These are phyloP conservation scores for Noctilio leporinus DNA, from an alignment of 2,113 vertebrate species.

Conservation along the genomic window DNA sequence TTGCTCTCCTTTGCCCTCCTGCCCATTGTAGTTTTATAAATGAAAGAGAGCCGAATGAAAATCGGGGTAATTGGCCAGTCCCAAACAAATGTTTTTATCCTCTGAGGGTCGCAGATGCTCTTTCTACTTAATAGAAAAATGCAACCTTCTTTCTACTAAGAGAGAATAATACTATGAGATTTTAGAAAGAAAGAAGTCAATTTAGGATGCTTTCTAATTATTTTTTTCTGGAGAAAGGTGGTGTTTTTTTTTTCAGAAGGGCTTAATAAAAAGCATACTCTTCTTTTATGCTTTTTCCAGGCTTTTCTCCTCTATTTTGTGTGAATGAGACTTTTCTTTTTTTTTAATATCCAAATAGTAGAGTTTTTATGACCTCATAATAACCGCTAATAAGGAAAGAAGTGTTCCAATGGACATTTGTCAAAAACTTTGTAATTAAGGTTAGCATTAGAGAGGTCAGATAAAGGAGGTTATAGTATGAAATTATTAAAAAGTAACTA, in stretches of 20 bases:
- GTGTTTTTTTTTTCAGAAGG: not conserved
- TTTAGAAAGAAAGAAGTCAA: not conserved
- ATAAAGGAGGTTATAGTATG: not conserved
- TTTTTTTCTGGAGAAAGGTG: not conserved
- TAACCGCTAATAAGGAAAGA: not conserved
- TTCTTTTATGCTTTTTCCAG: not conserved
- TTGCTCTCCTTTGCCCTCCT: no score
- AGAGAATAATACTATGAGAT: slow-evolving; percentile 1
- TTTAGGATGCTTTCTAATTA: not conserved
- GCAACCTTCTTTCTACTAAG: not conserved
- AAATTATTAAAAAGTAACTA: not conserved
- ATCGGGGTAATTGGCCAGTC: not conserved
- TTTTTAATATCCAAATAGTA: not conserved
- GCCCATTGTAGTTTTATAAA: not conserved
- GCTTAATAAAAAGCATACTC: not conserved
- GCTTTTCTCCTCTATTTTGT: not conserved
- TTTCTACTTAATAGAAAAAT: not conserved
- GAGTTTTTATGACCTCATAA: not conserved
- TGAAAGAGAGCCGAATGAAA: not conserved
- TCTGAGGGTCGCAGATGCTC: not conserved
- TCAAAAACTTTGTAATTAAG: not conserved
- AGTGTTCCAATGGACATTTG: not conserved
- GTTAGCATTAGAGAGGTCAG: not conserved
- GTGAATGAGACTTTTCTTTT: not conserved
- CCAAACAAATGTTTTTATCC: not conserved